Base-by-base conservation (phyloP, 2,888 invertebrate genomes). In the Eristalinus sepulchralis region DNA sequence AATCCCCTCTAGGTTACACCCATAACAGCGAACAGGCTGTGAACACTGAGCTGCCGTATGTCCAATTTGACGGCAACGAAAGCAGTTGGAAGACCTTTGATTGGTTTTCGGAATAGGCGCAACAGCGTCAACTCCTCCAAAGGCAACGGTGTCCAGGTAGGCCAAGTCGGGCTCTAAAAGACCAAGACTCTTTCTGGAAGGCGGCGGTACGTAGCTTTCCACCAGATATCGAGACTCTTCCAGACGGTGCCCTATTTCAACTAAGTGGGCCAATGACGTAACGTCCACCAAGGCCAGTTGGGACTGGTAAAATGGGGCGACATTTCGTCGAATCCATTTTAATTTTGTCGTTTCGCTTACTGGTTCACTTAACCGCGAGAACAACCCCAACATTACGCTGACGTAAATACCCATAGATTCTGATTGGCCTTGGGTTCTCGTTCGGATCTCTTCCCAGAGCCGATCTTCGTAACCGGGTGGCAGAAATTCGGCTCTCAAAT, bases 321-420 rank as follows among this genome's bases (percentile, higher is more conserved):
- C 9, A 36, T n/a, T n/a, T n/a, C n/a, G n/a, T n/a, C n/a, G n/a
- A n/a, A n/a, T n/a, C n/a, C n/a, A n/a, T n/a, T n/a, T 62, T 11
- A 71, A 24, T 17, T 71, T 71, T 2, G 20, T 39, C 13, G 36
- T 10, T 3, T 34, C 34, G 2, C n/a, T n/a, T n/a, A n/a, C n/a
- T n/a, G n/a, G n/a, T n/a, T n/a, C n/a, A n/a, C n/a, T n/a, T n/a
- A n/a, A n/a, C n/a, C n/a, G n/a, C n/a, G n/a, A n/a, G n/a, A n/a
- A n/a, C n/a, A n/a, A n/a, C n/a, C n/a, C n/a, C n/a, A n/a, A n/a
- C n/a, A n/a, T n/a, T 6, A 60, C 62, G 11, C 73, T 68, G 1
- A 64, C 66, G 33, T 60, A 79, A 10, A 64, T 62, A 11, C 81
- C 81, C 10, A 81, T 81, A 0, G 57, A 39, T 27, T 81, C 75